Evolutionary conservation across 2,888 invertebrate genomes (phyloP).

Genomic region (Teleiodes luculella): DNA sequence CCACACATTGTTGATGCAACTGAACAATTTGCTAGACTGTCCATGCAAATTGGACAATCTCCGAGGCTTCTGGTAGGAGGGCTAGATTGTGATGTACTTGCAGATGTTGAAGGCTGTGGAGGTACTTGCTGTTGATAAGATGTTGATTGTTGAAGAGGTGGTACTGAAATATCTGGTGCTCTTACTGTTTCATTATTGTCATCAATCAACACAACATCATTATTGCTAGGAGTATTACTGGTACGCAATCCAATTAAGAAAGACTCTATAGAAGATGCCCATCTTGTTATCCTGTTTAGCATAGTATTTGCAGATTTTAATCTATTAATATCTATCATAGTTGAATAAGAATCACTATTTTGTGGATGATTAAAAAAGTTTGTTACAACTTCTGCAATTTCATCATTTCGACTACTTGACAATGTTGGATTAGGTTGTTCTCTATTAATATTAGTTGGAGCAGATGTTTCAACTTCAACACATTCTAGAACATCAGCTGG

Average conservation of each 20-base stretch:
- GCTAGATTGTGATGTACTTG: background rate
- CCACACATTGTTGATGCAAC: conserved; percentile 54
- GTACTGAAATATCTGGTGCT: background rate
- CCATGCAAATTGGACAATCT: conserved; percentile 56
- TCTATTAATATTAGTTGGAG: background rate
- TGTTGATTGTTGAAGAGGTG: background rate
- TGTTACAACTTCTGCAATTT: conserved; percentile 9
- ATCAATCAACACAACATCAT: background rate
- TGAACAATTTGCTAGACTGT: conserved; percentile 31
- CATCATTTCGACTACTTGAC: background rate
- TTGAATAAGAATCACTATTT: background rate
- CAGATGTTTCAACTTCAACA: background rate
- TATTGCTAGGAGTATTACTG: background rate
- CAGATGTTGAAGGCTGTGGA: background rate
- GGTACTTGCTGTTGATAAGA: background rate
- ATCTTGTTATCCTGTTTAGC: background rate
- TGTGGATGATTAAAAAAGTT: conserved; percentile 7
- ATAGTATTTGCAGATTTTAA: background rate
- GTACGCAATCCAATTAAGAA: background rate
- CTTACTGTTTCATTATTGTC: background rate
- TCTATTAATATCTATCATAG: background rate
- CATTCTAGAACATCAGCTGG: background rate
- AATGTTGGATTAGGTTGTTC: background rate
- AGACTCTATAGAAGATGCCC: background rate
- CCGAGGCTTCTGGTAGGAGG: conserved; percentile 26